phyloP scores from a whole-genome alignment of 2,113 vertebrate genomes.

The Trematomus loennbergii region DNA sequence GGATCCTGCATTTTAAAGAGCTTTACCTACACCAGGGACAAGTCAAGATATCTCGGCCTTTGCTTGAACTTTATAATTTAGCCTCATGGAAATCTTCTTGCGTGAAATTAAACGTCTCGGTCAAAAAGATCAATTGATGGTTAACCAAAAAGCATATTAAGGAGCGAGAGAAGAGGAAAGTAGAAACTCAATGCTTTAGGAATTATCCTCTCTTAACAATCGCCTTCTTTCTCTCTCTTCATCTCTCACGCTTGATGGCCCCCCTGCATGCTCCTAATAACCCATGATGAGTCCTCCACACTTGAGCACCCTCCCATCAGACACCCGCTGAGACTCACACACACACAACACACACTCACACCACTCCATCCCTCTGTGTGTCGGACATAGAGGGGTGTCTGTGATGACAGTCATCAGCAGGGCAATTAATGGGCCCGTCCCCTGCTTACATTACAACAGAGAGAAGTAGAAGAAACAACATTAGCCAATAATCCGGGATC shows the following conservation, averaged over 20 bases:
- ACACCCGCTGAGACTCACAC: conserved; percentile 75
- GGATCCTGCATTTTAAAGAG: not conserved
- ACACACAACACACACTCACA: conserved; percentile 38
- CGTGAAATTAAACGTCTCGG: not conserved
- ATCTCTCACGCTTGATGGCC: conserved; percentile 65
- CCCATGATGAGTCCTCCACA: conserved; percentile 86
- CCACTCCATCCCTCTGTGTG: conserved; percentile 34
- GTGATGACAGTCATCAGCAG: conserved; percentile 73
- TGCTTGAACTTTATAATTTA: not conserved
- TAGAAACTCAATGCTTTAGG: conserved; percentile 18
- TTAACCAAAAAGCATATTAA: not conserved
- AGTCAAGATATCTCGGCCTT: not conserved
- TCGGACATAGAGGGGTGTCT: conserved; percentile 51
- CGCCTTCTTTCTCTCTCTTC: conserved; percentile 45
- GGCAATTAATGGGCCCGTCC: conserved; percentile 67
- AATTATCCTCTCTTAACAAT: conserved; percentile 42
- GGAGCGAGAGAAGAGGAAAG: not conserved
- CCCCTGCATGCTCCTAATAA: conserved; percentile 83
- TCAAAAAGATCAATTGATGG: conserved; percentile 1
- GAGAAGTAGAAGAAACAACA: conserved; percentile 50
- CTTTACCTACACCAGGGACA: not conserved
- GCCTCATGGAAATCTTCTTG: not conserved
- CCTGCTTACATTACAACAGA: conserved; percentile 54
- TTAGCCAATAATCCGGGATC: conserved; percentile 55
- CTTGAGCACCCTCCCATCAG: conserved; percentile 85